These are phyloP conservation scores for Siniperca obscura DNA, from an alignment of 2,797 vertebrate species.

Conservation along the genomic window DNA sequence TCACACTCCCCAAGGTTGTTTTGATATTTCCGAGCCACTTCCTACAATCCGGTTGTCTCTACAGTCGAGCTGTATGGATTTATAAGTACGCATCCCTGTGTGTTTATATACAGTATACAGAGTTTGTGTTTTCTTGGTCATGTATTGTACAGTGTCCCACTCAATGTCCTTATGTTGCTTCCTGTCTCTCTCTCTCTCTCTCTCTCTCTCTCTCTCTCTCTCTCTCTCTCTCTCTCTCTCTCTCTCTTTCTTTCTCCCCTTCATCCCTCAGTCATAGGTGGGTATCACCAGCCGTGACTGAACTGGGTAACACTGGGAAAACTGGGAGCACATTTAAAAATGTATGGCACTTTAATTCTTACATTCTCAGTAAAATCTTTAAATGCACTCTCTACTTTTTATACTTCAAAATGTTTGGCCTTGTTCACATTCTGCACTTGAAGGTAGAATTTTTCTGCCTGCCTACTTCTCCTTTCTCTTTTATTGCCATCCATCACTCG, in stretches of 20 bases:
- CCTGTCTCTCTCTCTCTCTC: neutral
- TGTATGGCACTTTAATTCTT: neutral
- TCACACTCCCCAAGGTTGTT: constrained; percentile 71
- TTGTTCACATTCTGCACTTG: constrained; percentile 13
- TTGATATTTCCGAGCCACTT: constrained; percentile 73
- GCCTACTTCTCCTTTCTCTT: constrained; percentile 46
- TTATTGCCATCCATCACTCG: constrained; percentile 73
- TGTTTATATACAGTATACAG: constrained; percentile 15
- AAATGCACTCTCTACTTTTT: constrained; percentile 1
- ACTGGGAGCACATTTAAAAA: neutral
- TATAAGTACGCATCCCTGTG: constrained; percentile 21
- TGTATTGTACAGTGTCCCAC: neutral
- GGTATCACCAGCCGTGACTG: constrained; percentile 13
- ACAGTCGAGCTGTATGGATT: constrained; percentile 56
- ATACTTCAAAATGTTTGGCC: constrained; percentile 5
- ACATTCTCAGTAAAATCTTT: constrained; percentile 9
- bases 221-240: constrained; percentile 5
- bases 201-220: neutral
- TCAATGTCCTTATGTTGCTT: neutral
- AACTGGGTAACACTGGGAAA: neutral
- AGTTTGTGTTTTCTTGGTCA: constrained; percentile 30
- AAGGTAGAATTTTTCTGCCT: constrained; percentile 25
- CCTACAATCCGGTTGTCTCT: constrained; percentile 40
- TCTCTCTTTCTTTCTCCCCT: neutral
- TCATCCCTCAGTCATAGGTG: neutral